phyloP scores from a whole-genome alignment of 2,888 invertebrate species.

The Idaea straminata region DNA sequence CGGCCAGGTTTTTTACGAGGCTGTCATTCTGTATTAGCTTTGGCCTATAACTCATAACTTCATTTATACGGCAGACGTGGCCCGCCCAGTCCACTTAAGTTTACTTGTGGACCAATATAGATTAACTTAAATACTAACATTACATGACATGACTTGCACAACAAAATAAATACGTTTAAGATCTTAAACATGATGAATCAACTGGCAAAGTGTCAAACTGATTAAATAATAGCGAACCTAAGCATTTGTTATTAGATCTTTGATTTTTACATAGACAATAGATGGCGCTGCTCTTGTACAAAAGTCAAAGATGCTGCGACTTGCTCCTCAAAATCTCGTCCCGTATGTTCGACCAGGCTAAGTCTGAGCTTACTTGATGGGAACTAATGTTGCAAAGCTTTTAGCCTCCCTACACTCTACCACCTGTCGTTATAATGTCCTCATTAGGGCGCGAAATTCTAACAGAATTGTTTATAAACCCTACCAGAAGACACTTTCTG shows the following conservation, averaged over 20 bases:
- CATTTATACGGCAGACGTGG: too few relatives aligned
- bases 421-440: slow-evolving; percentile 44
- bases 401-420: slow-evolving; percentile 38
- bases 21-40: too few relatives aligned
- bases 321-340: neutral
- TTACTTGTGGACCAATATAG: too few relatives aligned
- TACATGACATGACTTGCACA: too few relatives aligned
- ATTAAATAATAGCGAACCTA: neutral
- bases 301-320: neutral
- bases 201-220: too few relatives aligned
- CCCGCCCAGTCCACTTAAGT: too few relatives aligned
- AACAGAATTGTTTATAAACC: neutral
- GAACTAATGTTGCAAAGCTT: slow-evolving; percentile 71
- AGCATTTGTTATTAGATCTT: neutral
- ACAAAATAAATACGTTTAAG: too few relatives aligned
- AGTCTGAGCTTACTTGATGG: slow-evolving; percentile 54
- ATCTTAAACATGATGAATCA: too few relatives aligned
- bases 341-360: slow-evolving; percentile 33
- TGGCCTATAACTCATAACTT: too few relatives aligned
- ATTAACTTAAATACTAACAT: too few relatives aligned
- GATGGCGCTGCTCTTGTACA: too few relatives aligned
- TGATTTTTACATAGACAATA: neutral
- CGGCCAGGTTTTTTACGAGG: too few relatives aligned
- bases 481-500: neutral
- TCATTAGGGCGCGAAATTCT: slow-evolving; percentile 24